Evolutionary conservation across 2,113 vertebrate genomes (phyloP), one percentile per base, ranked within the genome.

Genomic region (Sorex araneus): DNA sequence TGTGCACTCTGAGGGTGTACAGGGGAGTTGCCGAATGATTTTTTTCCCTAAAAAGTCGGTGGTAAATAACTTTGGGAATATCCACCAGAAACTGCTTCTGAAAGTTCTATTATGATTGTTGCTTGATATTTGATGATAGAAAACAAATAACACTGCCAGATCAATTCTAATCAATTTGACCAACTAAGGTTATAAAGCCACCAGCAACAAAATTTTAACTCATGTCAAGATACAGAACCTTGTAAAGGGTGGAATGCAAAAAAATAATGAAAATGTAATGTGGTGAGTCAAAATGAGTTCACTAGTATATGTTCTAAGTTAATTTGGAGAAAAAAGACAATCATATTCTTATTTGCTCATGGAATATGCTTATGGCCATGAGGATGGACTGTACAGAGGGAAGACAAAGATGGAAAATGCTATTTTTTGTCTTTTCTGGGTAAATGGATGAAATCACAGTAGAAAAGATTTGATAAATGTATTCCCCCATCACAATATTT

Each of bases 331-430:
- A 67, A 21, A 67, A 3, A 69, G 7, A 73, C 0, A 23, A 82
- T 57, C 43, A 23, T 80, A 3, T 70, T 78, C 91, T 60, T 83
- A 74, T 64, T 80, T 75, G 8, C 7, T 87, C 27, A 34, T 36
- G 64, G 23, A 69, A 0, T 67, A 54, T 36, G 47, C 23, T 36
- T 73, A 4, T 69, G 25, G 73, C 23, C 23, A 6, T 8, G 2
- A 30, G 9, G 21, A 32, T 70, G 9, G 32, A 27, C 47, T 12
- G 80, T 34, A 63, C 74, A 50, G 57, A 36, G 34, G 47, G 8
- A 94, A 5, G 30, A 19, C 40, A 93, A 25, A 86, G 87, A 69
- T 47, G 43, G 34, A 23, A 94, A 79, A 85, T 57, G 70, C 50
- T 45, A 82, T 54, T 45, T 19, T 16, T 10, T 77, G 18, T 66